Evolutionary conservation across 2,113 vertebrate species (phyloP), one percentile per base, ranked within the genome.

Genomic region (Oncorhynchus nerka): DNA sequence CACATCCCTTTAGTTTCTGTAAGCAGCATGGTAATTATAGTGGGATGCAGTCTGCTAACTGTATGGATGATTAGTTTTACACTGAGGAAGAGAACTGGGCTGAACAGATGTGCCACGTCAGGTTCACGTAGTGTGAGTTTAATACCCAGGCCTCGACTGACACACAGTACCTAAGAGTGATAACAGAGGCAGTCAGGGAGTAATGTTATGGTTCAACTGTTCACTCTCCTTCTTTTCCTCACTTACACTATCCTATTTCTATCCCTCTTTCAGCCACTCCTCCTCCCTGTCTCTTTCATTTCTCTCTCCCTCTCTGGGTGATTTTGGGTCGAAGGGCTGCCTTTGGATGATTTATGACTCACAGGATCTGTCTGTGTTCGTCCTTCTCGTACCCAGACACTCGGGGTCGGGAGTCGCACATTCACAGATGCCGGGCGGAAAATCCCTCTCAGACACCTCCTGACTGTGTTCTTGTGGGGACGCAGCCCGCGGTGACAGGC

Each of bases 11-110:
- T 45, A 45, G 39, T 45, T 82, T 85, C 75, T 74, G 86, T 87
- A 82, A 87, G 83, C 83, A 61, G 84, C 85, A 73, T 73, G 79
- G 81, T 91, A 83, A 90, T 91, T 88, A 88, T 79, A 75, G 84
- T 64, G 85, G 79, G 85, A 88, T 79, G 82, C 72, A 70, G 75
- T 79, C 83, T 86, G 84, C 68, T 62, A 79, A 76, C 72, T 9
- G 64, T 68, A 79, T 81, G 83, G 82, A 83, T 75, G 81, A 86
- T 85, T 86, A 73, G 82, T 75, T 85, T 73, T 76, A 51, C 55
- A 67, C 75, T n/a, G 74, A 80, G 79, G 71, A 79, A 78, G 78
- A 75, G 55, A 83, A 79, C 76, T 82, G 83, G 81, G 81, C 69
- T 26, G 39, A 85, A 75, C 84, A 84, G 83, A 87, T 83, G 88